Conservation (phyloP, 2,888 invertebrate genomes). For the Drymonia ruficornis region DNA sequence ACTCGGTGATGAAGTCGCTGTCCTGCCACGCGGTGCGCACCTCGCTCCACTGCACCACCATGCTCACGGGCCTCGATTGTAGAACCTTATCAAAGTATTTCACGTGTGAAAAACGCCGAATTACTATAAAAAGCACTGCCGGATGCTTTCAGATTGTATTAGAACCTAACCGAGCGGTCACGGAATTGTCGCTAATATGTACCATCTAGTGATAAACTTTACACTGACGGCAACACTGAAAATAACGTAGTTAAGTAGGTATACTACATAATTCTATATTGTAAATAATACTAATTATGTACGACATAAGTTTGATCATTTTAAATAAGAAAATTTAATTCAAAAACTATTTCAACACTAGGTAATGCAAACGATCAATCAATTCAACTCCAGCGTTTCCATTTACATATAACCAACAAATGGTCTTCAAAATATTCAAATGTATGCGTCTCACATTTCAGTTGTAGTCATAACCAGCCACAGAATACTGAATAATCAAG, state of each 20-base stretch:
- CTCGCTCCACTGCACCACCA: conserved; percentile 89
- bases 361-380: not conserved
- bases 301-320: too few relatives aligned
- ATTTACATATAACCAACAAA: not conserved
- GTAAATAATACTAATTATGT: too few relatives aligned
- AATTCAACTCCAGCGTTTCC: not conserved
- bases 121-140: too few relatives aligned
- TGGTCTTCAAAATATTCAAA: not conserved
- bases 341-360: not conserved
- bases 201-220: too few relatives aligned
- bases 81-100: conserved; percentile 80
- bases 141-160: too few relatives aligned
- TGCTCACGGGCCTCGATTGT: conserved; percentile 87
- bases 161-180: too few relatives aligned
- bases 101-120: too few relatives aligned
- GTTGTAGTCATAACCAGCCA: not conserved
- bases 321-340: conserved; percentile 8
- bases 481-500: too few relatives aligned
- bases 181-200: too few relatives aligned
- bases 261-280: too few relatives aligned
- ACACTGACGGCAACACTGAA: too few relatives aligned
- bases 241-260: too few relatives aligned
- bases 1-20: conserved; percentile 92
- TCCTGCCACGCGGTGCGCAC: conserved; percentile 91
- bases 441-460: not conserved